Evolutionary conservation across 2,888 invertebrate species (phyloP).

Genomic region (Eumerus sabulonum): DNA sequence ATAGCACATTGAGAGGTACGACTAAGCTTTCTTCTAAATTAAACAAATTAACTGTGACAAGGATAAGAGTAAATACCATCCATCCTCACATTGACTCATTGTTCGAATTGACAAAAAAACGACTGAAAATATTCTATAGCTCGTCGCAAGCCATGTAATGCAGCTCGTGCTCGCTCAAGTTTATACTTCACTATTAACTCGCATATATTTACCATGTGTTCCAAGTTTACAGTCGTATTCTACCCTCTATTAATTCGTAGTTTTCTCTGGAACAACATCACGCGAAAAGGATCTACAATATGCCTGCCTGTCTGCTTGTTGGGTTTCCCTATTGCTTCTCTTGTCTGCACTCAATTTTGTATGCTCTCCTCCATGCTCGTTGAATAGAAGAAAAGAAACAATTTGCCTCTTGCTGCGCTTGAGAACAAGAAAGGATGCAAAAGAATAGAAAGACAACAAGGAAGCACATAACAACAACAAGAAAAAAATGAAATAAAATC

Average conservation of each 20-base stretch:
- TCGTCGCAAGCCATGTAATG: too few species aligned
- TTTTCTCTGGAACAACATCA: slow-evolving; percentile 29
- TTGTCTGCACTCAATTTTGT: slow-evolving; percentile 33
- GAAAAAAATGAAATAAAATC: slow-evolving; percentile 1
- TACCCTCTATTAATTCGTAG: slow-evolving; percentile 22
- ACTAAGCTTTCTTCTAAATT: too few species aligned
- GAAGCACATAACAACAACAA: slow-evolving; percentile 11
- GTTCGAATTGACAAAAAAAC: too few species aligned
- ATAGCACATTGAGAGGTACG: too few species aligned
- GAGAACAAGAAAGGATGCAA: slow-evolving; percentile 3
- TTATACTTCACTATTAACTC: slow-evolving; percentile 12
- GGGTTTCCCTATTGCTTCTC: not conserved
- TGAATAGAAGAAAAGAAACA: too few species aligned
- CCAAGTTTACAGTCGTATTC: slow-evolving; percentile 5
- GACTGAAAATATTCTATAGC: too few species aligned
- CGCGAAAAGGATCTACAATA: slow-evolving; percentile 10
- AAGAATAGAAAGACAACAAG: too few species aligned
- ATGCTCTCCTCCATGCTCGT: too few species aligned
- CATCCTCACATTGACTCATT: too few species aligned
- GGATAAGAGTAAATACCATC: too few species aligned
- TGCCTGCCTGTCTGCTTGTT: not conserved
- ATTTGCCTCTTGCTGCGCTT: slow-evolving; percentile 1
- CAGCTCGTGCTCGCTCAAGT: not conserved
- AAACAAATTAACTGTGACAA: too few species aligned
- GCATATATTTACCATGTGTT: slow-evolving; percentile 17